Base-by-base conservation (phyloP, 2,113 vertebrate species). In the Herpetotheres cachinnans region DNA sequence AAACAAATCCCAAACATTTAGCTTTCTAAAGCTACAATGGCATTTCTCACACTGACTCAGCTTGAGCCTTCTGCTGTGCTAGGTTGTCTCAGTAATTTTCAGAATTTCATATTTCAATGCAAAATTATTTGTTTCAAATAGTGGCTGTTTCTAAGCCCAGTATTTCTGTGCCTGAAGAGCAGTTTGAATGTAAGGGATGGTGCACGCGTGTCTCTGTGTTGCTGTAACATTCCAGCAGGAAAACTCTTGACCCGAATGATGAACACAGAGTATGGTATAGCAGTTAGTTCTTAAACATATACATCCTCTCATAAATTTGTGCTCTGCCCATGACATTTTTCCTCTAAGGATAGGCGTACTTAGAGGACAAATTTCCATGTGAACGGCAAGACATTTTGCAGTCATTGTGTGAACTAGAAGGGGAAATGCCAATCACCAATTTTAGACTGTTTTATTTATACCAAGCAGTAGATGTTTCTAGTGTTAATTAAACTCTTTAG, bases 361-460 rank as follows among this genome's bases (percentile, higher is more conserved):
- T 63, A 61, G 11, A 92, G 93, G 44, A 66, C 9, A 82, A 62
- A 91, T 89, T 93, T 94, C 56, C 81, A 61, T 62, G 91, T 91
- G 84, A 95, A 88, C 70, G 62, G 78, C 32, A 50, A 87, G 67
- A 62, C 9, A 32, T 59, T 91, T 88, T 91, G 46, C 66, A 91
- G 40, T 80, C 38, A 58, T 34, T 73, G 73, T 73, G 52, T 59
- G 70, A 94, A 61, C 54, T 52, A 72, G 74, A 86, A 94, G 36
- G 15, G 21, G 40, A 91, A 94, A 87, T 89, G 36, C 17, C 47
- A 74, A 86, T 82, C 22, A 38, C 46, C 19, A 61, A n/a, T 89
- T 96, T 93, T 85, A 62, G 81, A 50, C 36, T 91, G 24, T 59
- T 92, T 89, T 83, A 74, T 79, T 91, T 91, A 76, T 85, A 95